A percentile compares a stretch with the other conserved stretches of the same genome.
Evolutionary conservation across 2,888 invertebrate genomes (phyloP).

Genomic region (Hydrotaea cyrtoneurina): DNA sequence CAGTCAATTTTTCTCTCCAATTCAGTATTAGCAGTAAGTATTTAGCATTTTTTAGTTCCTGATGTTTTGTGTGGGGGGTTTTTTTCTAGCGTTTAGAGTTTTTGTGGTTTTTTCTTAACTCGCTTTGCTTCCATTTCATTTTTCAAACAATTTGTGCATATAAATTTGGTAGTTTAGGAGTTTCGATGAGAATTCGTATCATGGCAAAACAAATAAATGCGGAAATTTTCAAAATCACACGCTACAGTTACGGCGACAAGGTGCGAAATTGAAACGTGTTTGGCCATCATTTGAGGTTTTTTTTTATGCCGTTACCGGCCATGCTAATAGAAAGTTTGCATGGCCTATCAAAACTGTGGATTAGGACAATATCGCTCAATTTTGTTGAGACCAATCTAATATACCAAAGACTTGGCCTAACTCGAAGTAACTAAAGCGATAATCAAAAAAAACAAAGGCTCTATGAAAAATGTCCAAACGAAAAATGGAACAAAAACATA

Average conservation of each 20-base stretch:
- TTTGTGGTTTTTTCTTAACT: too few species aligned
- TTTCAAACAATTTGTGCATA: neutral
- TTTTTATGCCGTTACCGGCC: too few species aligned
- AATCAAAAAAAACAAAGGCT: too few species aligned
- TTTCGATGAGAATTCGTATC: neutral
- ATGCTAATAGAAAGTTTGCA: too few species aligned
- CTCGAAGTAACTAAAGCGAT: too few species aligned
- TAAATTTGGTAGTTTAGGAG: neutral
- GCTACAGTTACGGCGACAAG: neutral
- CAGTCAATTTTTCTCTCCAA: neutral
- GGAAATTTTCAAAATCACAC: constrained; percentile 3
- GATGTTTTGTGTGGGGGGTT: neutral
- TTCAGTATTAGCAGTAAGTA: neutral
- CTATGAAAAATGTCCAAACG: too few species aligned
- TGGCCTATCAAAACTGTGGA: too few species aligned
- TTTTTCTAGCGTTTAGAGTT: neutral
- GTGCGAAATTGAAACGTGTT: neutral
- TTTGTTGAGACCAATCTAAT: too few species aligned
- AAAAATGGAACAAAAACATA: too few species aligned
- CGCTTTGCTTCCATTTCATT: neutral
- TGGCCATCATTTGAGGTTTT: neutral
- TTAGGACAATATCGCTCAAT: too few species aligned
- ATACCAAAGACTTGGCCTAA: too few species aligned
- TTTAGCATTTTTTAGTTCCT: constrained; percentile 40
- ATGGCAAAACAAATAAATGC: neutral